These are phyloP conservation scores for Lacanobia wlatinum DNA, from an alignment of 2,888 invertebrate genomes.

Conservation along the genomic window DNA sequence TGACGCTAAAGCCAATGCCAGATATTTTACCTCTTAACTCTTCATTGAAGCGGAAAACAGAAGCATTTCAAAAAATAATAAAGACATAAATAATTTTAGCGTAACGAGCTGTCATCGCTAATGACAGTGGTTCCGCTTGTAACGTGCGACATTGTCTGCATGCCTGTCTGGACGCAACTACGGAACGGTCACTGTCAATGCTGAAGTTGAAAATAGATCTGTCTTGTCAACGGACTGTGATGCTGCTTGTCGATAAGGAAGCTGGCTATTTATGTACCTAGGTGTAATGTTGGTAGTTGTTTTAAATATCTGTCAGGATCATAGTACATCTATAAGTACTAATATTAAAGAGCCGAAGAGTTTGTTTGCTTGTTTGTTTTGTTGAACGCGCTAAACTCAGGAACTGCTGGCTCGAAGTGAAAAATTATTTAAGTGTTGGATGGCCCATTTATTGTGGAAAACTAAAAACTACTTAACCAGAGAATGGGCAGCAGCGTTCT, in stretches of 20 bases:
- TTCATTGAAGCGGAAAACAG: neutral
- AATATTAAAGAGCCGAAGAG: no score
- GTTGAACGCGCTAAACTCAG: no score
- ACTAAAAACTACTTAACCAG: no score
- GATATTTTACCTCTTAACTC: neutral
- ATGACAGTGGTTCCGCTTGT: constrained; percentile 46
- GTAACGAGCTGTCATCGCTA: constrained; percentile 39
- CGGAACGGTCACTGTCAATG: constrained; percentile 60
- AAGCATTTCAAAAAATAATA: neutral
- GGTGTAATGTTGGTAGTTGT: neutral
- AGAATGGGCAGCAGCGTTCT: no score
- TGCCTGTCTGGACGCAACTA: constrained; percentile 28
- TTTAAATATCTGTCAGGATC: neutral
- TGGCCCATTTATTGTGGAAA: no score
- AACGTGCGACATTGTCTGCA: constrained; percentile 52
- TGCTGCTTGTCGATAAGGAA: constrained; percentile 39
- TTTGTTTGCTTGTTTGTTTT: no score
- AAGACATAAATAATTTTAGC: constrained; percentile 21
- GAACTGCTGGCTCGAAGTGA: no score
- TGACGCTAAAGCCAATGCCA: constrained; percentile 11
- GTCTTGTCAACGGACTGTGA: constrained; percentile 8
- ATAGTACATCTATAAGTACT: no score
- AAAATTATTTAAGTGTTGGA: no score
- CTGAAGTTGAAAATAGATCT: constrained; percentile 52
- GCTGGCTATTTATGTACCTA: neutral